Evolutionary conservation across 2,113 vertebrate genomes (phyloP).

Genomic region (Grallaria varia): DNA sequence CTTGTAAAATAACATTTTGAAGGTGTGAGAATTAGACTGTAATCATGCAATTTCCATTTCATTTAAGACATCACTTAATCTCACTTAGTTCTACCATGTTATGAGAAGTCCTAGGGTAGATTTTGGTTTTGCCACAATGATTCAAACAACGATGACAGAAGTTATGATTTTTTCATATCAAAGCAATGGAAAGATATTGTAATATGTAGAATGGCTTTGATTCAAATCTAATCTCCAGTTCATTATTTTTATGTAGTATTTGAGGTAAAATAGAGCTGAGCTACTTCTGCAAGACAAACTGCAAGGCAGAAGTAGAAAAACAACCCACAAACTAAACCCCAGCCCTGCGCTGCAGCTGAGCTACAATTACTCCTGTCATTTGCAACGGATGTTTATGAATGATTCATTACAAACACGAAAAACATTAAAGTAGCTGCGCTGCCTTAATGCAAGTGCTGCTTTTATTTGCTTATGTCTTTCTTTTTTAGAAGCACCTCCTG

Average conservation of each 20-base stretch:
- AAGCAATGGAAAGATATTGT: constrained; percentile 57
- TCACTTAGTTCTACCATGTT: neutral
- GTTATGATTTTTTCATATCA: constrained; percentile 49
- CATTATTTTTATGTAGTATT: neutral
- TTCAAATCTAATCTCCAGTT: constrained; percentile 11
- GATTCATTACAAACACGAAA: neutral
- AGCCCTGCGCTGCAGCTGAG: neutral
- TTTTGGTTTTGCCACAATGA: constrained; percentile 74
- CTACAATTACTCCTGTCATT: neutral
- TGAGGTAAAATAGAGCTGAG: constrained; percentile 10
- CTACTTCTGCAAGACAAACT: neutral
- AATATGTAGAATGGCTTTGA: constrained; percentile 40
- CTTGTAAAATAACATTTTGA: constrained; percentile 28
- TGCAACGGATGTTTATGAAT: neutral
- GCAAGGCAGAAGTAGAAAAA: neutral
- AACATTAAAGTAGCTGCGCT: neutral
- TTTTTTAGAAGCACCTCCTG: neutral
- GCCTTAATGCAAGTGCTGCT: neutral
- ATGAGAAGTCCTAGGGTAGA: constrained; percentile 18
- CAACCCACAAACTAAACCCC: neutral
- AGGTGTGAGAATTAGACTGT: constrained; percentile 25
- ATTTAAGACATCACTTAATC: neutral
- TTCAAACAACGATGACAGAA: constrained; percentile 50
- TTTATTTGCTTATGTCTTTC: neutral
- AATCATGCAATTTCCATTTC: constrained; percentile 17